phyloP scores from a whole-genome alignment of 1,140 invertebrate genomes.

The Telenomus remus region DNA sequence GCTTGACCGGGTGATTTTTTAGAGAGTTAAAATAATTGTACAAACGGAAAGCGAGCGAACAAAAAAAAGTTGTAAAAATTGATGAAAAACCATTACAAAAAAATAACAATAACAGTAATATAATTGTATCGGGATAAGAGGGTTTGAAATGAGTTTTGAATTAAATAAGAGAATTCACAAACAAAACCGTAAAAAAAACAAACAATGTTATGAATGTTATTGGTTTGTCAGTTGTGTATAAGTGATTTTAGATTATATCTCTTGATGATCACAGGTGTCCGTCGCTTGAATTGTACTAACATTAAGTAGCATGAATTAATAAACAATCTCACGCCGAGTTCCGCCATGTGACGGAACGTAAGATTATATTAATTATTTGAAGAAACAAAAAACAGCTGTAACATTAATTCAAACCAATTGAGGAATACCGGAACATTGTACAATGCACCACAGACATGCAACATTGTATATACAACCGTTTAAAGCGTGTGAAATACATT shows the following conservation, averaged over 20 bases:
- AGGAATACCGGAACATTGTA: slow-evolving; percentile 55
- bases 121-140: too few relatives aligned
- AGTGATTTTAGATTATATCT: slow-evolving; percentile 11
- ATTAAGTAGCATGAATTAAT: slow-evolving; percentile 48
- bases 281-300: slow-evolving; percentile 47
- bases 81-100: slow-evolving; percentile 13
- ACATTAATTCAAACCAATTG: slow-evolving; percentile 28
- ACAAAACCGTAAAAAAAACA: slow-evolving; percentile 15
- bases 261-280: slow-evolving; percentile 13
- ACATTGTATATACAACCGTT: slow-evolving; percentile 57
- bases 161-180: slow-evolving; percentile 12
- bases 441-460: slow-evolving; percentile 55
- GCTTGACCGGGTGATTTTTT: slow-evolving; percentile 15
- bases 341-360: slow-evolving; percentile 8
- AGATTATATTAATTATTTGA: slow-evolving; percentile 27
- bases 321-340: slow-evolving; percentile 26
- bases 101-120: not conserved
- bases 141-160: too few relatives aligned
- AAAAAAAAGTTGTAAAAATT: slow-evolving; percentile 27
- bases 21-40: slow-evolving; percentile 33
- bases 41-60: slow-evolving; percentile 14
- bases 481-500: slow-evolving; percentile 46
- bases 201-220: not conserved
- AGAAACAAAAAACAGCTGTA: slow-evolving; percentile 12
- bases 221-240: too few relatives aligned